Evolutionary conservation across 2,797 vertebrate genomes (phyloP), one percentile per base, ranked within the genome.

Genomic region (Clamator glandarius): DNA sequence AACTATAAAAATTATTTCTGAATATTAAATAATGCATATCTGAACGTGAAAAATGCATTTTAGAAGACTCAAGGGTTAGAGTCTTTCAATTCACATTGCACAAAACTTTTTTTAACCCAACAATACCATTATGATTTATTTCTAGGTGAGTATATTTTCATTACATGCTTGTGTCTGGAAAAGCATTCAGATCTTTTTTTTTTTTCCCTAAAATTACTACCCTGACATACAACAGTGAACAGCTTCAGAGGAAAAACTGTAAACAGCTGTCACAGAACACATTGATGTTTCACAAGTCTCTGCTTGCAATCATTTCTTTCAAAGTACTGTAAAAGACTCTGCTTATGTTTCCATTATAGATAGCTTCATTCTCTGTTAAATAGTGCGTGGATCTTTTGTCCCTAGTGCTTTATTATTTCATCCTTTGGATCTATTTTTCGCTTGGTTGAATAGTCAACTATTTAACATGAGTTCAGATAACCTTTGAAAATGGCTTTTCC

Each of bases 301-400:
- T 92, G 41, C 78, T 96, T 94, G 87, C 76, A 93, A 51, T 94
- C 31, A 51, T 85, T 97, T 95, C 82, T 95, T 66, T 77, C 54
- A 69, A 95, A 95, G 69, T 76, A 69, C 63, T 92, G 12, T 74
- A 58, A 69, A 83, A 91, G 50, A 69, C 9, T 35, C 63, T 83
- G 36, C 92, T 96, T 94, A 84, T 73, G 87, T 95, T 95, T 93
- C 79, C 50, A 61, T 96, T 96, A 86, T 78, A 94, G 51, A 54
- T 12, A 91, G 25, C 20, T 50, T 87, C 61, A 87, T 97, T 96
- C 77, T 95, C 73, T 97, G 86, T 69, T 96, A 96, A 97, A 97
- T 70, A 94, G 58, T 55, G n/a, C 93, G 84, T 93, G 42, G 39
- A 63, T 95, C 84, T 95, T 70, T 96, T 96, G 35, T 92, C 75